These are phyloP conservation scores for Limnephilus auricula DNA, from an alignment of 2,888 invertebrate species.

Conservation along the genomic window DNA sequence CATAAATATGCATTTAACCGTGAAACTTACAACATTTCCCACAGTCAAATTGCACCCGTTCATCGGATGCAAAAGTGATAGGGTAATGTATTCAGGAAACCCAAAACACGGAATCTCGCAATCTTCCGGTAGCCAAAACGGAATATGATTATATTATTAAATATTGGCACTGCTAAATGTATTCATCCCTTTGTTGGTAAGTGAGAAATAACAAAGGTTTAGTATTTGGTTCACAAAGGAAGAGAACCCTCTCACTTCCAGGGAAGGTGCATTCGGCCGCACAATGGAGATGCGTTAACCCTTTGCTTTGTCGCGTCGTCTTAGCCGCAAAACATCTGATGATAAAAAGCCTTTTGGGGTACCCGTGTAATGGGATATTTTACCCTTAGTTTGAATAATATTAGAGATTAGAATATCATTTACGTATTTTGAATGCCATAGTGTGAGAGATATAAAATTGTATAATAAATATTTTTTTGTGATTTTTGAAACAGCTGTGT, in stretches of 20 bases:
- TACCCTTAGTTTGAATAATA: neutral
- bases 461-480: neutral
- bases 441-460: neutral
- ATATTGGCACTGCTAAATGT: slow-evolving; percentile 58
- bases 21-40: slow-evolving; percentile 59
- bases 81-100: slow-evolving; percentile 47
- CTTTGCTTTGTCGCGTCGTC: slow-evolving; percentile 51
- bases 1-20: slow-evolving; percentile 58
- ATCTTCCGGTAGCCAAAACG: slow-evolving; percentile 6
- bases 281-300: slow-evolving; percentile 35
- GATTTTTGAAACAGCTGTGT: neutral
- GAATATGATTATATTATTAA: slow-evolving; percentile 58
- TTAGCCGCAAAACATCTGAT: slow-evolving; percentile 52
- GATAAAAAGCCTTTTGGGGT: neutral
- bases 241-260: slow-evolving; percentile 11
- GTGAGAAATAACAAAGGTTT: slow-evolving; percentile 60
- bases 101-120: slow-evolving; percentile 1
- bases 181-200: slow-evolving; percentile 63
- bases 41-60: slow-evolving; percentile 62
- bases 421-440: neutral
- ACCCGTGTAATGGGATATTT: slow-evolving; percentile 29
- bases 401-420: neutral
- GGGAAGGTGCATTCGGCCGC: slow-evolving; percentile 35
- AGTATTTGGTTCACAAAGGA: slow-evolving; percentile 25
- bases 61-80: slow-evolving; percentile 50